Base-by-base conservation (phyloP, 2,888 invertebrate genomes). In the Chrysina gloriosa region DNA sequence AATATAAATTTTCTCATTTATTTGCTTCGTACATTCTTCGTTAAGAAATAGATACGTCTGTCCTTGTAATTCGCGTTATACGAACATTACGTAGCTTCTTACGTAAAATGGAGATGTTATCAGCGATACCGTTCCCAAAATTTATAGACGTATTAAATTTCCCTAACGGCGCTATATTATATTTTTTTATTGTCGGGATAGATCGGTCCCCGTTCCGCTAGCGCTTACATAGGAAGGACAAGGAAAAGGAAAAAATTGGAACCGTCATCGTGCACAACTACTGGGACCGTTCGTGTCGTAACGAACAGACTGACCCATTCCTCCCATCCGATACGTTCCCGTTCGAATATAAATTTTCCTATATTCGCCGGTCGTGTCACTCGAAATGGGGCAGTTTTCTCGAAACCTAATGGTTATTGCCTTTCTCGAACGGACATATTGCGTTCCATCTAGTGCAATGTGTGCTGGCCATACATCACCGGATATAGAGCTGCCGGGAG, bases 361-460 rank as follows among this genome's bases (percentile, higher is more conserved):
- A 86, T 86, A 86, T 86, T 86, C 85, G 85, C 84, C 85, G 85
- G 84, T 84, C 84, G 85, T 85, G 86, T 86, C 86, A 85, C 84
- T 83, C 84, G 84, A 84, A 86, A 86, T 86, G 85, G 86, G 85
- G 85, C 84, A 85, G 85, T 86, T 86, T 86, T 85, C 85, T 85
- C 84, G 83, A 83, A 84, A 85, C 85, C 85, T 86, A 86, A 86
- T 86, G 86, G 86, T 86, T 86, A 86, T 86, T 86, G 86, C 86
- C 85, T 86, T 85, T 85, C 85, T 85, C 84, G 83, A 79, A 82
- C 84, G 85, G 85, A 86, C 86, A 86, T 86, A 86, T 86, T 86
- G 85, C 85, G 85, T 85, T 85, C 85, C 85, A 85, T 86, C 85
- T 84, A 85, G 83, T 84, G 85, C 86, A 86, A 85, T 85, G 85